Evolutionary conservation across 2,888 invertebrate genomes (phyloP).

Genomic region (Hypomecis punctinalis): DNA sequence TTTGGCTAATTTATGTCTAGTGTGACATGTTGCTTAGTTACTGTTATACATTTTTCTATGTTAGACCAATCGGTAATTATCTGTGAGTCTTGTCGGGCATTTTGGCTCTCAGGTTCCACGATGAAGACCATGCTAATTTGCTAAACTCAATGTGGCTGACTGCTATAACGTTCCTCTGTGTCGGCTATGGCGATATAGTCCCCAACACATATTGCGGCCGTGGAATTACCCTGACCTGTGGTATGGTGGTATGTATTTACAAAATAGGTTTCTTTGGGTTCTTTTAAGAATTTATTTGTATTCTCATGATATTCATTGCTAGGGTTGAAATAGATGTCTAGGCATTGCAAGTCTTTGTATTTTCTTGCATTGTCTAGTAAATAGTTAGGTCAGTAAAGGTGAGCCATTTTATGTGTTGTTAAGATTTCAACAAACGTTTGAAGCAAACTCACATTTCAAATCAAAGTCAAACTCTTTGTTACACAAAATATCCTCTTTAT

Average conservation of each 20-base stretch:
- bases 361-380: constrained; percentile 71
- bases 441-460: constrained; percentile 64
- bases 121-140: constrained; percentile 99
- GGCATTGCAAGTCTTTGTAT: constrained; percentile 64
- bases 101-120: constrained; percentile 94
- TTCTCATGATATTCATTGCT: constrained; percentile 51
- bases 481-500: constrained; percentile 53
- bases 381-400: constrained; percentile 76
- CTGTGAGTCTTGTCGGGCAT: constrained; percentile 83
- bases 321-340: constrained; percentile 52
- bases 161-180: constrained; percentile 99
- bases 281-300: constrained; percentile 51
- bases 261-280: constrained; percentile 71
- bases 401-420: constrained; percentile 83
- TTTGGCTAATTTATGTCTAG: constrained; percentile 26
- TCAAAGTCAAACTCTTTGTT: constrained; percentile 83
- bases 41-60: constrained; percentile 41
- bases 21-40: constrained; percentile 40
- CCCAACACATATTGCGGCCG: constrained; percentile 99
- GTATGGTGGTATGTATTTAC: constrained; percentile 97
- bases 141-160: constrained; percentile 99
- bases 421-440: constrained; percentile 58
- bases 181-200: constrained; percentile 99
- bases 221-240: constrained; percentile 99
- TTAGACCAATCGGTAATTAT: constrained; percentile 64